A percentile compares a stretch with the other conserved stretches of the same genome.
Conservation (phyloP, 2,797 vertebrate genomes). For the Champsocephalus gunnari region DNA sequence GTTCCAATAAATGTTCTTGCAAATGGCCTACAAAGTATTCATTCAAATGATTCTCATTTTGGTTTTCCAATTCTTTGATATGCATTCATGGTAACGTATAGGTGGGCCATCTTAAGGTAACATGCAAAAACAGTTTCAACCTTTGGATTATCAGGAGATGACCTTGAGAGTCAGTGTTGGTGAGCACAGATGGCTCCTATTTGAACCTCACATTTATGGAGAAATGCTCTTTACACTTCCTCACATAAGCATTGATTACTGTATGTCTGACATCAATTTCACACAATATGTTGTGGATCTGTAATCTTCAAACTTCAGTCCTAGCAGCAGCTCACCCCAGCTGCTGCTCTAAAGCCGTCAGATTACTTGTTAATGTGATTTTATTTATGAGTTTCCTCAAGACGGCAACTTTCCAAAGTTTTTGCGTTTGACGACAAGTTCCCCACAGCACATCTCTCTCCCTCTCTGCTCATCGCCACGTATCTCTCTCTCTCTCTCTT, state of each 20-base stretch:
- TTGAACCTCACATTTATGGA: background rate
- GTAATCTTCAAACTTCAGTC: constrained; percentile 33
- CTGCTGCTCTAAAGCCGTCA: constrained; percentile 45
- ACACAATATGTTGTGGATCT: constrained; percentile 28
- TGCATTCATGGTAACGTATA: background rate
- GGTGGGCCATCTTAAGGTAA: background rate
- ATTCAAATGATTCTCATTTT: background rate
- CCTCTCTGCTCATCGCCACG: constrained; percentile 16
- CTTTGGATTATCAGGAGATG: background rate
- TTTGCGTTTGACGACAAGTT: constrained; percentile 38
- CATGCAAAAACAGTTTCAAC: background rate
- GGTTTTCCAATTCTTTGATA: background rate
- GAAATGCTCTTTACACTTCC: constrained; percentile 1
- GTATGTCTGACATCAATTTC: constrained; percentile 38
- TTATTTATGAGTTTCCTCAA: constrained; percentile 49
- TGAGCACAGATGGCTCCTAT: background rate
- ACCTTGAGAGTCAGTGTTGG: background rate
- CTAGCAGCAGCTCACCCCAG: constrained; percentile 38
- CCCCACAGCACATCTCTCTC: constrained; percentile 22
- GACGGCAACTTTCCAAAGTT: constrained; percentile 48
- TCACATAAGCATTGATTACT: constrained; percentile 22
- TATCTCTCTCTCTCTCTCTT: constrained; percentile 33
- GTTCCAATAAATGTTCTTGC: background rate
- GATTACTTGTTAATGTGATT: constrained; percentile 40
- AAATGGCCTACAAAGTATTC: background rate